Conservation (phyloP, 2,888 invertebrate genomes). For the Drosophila kanekoi region DNA sequence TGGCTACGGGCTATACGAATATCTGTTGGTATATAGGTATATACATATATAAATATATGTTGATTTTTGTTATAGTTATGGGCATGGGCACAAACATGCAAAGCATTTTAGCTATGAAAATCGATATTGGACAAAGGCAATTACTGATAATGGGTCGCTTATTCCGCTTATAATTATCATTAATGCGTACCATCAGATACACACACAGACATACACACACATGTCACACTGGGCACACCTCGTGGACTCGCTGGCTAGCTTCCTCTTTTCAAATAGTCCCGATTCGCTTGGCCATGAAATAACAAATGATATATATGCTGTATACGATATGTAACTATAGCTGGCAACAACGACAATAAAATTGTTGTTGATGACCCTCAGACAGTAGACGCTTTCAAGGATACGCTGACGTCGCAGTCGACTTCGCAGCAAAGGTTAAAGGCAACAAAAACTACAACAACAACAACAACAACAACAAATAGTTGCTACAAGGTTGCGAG, state of each 20-base stretch:
- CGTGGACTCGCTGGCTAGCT: conserved; percentile 2
- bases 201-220: conserved; percentile 13
- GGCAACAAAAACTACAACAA: conserved; percentile 58
- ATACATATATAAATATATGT: conserved; percentile 9
- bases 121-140: conserved; percentile 76
- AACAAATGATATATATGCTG: conserved; percentile 26
- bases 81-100: conserved; percentile 57
- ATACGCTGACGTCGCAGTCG: conserved; percentile 50
- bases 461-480: conserved; percentile 11
- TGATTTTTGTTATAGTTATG: conserved; percentile 36
- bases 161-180: conserved; percentile 51
- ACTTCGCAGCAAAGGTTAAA: conserved; percentile 72
- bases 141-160: conserved; percentile 67
- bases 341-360: conserved; percentile 39
- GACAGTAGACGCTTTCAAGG: conserved; percentile 79
- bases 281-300: conserved; percentile 47
- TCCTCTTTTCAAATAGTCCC: conserved; percentile 34
- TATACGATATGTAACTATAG: conserved; percentile 15
- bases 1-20: conserved; percentile 26
- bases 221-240: conserved; percentile 47
- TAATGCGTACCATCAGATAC: conserved; percentile 29
- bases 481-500: conserved; percentile 65
- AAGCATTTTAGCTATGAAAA: conserved; percentile 65
- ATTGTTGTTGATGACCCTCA: conserved; percentile 77
- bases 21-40: not conserved